Evolutionary conservation across 2,797 vertebrate species (phyloP), one percentile per base, ranked within the genome.

Genomic region (Cossypha niveicapilla): DNA sequence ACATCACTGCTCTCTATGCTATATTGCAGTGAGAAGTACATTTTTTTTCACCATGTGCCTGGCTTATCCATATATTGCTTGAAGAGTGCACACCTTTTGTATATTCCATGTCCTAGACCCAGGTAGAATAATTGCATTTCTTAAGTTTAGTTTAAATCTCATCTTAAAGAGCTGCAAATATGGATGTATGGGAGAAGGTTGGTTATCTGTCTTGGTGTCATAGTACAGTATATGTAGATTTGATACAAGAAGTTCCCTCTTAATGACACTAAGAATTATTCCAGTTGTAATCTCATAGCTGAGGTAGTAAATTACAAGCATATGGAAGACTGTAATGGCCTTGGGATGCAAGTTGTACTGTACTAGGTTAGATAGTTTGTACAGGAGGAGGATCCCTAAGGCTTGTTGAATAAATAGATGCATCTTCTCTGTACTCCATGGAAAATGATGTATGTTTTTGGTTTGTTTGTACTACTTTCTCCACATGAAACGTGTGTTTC

Each of bases 391-490:
- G 60, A 79, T 96, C 81, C 86, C 75, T 93, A 91, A 86, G 63
- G 84, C 51, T 77, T 88, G 72, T 79, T 86, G 88, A 75, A 84
- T 82, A 91, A 95, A 93, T 71, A 91, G 75, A 86, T 74, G 76
- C 34, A 85, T 86, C 85, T 84, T 93, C 84, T 88, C 61, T 57
- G 30, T 74, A 66, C 63, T 88, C 47, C 34, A 17, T 79, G 75
- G 63, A 95, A 88, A 91, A 94, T 77, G 48, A 95, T 90, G 80
- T 44, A 81, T 94, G 91, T 86, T 96, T 94, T 92, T 96, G 81
- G 93, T 96, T 96, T 96, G 88, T 88, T 89, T 95, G 75, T 90
- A 91, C 75, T 91, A 88, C 84, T 93, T 95, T 92, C 94, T 94
- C 93, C 91, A 86, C 83, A 95, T 95, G 92, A 96, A 93, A 94